Evolutionary conservation across 2,888 invertebrate genomes (phyloP), one percentile per base, ranked within the genome.

Genomic region (Dynastes grantii): DNA sequence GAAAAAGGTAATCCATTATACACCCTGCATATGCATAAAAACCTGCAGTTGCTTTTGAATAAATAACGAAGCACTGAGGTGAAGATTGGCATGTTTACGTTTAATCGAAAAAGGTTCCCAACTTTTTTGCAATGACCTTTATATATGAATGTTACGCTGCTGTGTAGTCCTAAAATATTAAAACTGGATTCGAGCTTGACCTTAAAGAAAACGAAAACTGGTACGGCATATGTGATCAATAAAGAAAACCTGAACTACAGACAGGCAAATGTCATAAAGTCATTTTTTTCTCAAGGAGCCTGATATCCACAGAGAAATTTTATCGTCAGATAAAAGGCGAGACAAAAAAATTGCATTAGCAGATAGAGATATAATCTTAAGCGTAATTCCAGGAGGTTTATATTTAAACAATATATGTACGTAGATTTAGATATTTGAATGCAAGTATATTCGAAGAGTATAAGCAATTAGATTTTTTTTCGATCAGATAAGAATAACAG

Each of bases 181-280:
- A 71, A 73, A 40, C 58, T 73, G 73, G 27, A 58, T 58, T 58
- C 73, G 73, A 73, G 40, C 73, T 73, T 73, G 73, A 73, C 73
- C 73, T 73, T 61, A 73, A 73, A 51, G 58, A 73, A 40, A 73
- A 58, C 73, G 61, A 73, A 68, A 73, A 73, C 73, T 58, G 73
- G 73, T 22, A 58, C 73, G 58, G 32, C 53, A 58, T 73, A 58
- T 73, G 22, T 58, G 45, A 58, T 22, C 58, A 58, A 58, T 58
- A 73, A 73, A 58, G 58, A 73, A 4, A 73, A 73, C 73, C 58
- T 9, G 58, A 37, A 49, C 53, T 53, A 13, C 37, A 37, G 29
- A 5, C 51, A 70, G 58, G 16, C 22, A 73, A 73, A 73, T 73
- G 73, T 61, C 73, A 73, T 40, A 73, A 40, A 58, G 32, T 16